Evolutionary conservation across 2,113 vertebrate species (phyloP).

Genomic region (Mirounga angustirostris): DNA sequence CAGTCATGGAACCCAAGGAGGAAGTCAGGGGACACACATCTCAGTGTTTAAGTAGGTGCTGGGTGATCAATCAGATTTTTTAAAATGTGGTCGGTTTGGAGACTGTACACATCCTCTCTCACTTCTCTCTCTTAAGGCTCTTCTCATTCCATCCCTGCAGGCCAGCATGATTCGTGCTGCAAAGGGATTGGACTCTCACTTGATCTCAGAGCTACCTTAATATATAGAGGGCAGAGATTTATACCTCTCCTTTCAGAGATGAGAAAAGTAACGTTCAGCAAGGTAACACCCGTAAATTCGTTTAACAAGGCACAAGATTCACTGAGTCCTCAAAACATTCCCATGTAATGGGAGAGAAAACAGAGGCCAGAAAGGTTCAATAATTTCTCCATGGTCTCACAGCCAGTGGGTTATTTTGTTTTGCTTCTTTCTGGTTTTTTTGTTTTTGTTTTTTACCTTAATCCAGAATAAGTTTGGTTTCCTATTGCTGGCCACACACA

Average conservation of each 20-base stretch:
- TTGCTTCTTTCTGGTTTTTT: too few species aligned
- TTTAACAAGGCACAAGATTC: neutral
- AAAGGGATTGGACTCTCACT: neutral
- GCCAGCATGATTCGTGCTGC: neutral
- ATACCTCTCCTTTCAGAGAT: neutral
- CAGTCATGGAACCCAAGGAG: neutral
- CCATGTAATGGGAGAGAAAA: neutral
- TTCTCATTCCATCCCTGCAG: constrained; percentile 6
- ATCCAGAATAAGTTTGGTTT: neutral
- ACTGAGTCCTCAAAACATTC: neutral
- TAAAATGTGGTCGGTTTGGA: neutral
- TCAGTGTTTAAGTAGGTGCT: neutral
- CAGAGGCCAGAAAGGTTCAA: neutral
- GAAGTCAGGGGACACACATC: neutral
- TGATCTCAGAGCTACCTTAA: neutral
- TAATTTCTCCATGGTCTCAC: neutral
- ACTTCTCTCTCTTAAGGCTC: neutral
- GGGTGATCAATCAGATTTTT: neutral
- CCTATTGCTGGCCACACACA: neutral
- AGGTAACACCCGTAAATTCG: neutral
- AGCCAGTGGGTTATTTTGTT: neutral
- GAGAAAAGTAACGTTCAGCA: neutral
- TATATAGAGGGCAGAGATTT: neutral
- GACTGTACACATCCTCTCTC: neutral
- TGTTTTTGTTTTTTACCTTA: neutral